phyloP scores from a whole-genome alignment of 2,888 invertebrate species.

The Nephrocerus scutellatus region DNA sequence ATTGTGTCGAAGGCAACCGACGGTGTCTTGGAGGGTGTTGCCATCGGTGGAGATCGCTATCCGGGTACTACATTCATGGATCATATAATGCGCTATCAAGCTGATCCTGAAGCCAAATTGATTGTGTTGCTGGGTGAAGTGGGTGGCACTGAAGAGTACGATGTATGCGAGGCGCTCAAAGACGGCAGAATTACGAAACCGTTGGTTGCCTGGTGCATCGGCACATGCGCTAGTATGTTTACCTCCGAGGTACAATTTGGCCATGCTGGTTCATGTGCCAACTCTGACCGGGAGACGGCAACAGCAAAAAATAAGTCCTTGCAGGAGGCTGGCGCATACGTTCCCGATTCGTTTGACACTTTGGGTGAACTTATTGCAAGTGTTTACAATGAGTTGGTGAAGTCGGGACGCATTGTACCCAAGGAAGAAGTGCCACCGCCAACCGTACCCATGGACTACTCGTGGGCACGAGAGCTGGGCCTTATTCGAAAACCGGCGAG shows the following conservation, averaged over 20 bases:
- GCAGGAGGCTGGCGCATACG: constrained; percentile 74
- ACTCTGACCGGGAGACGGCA: constrained; percentile 89
- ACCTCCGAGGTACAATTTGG: constrained; percentile 93
- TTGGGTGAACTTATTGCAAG: constrained; percentile 71
- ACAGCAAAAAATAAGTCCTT: constrained; percentile 84
- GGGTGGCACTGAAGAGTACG: constrained; percentile 97
- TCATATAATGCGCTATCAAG: constrained; percentile 82
- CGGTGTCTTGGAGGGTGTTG: constrained; percentile 96
- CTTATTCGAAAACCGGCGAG: constrained; percentile 97
- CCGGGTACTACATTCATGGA: constrained; percentile 98
- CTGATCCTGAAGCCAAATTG: constrained; percentile 81
- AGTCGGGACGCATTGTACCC: constrained; percentile 74
- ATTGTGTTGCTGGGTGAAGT: constrained; percentile 95
- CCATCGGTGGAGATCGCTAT: constrained; percentile 96
- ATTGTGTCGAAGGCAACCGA: constrained; percentile 94
- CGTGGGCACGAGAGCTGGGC: constrained; percentile 94
- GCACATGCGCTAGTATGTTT: constrained; percentile 83
- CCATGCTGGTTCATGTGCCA: constrained; percentile 97
- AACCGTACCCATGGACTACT: constrained; percentile 99
- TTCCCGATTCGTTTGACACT: constrained; percentile 89
- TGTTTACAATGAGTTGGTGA: constrained; percentile 71
- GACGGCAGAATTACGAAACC: constrained; percentile 82
- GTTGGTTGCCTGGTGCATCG: constrained; percentile 97
- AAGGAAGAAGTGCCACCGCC: constrained; percentile 92
- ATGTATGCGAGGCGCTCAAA: constrained; percentile 82